Evolutionary conservation across 2,113 vertebrate genomes (phyloP), one percentile per base, ranked within the genome.

Genomic region (Redunca redunca): DNA sequence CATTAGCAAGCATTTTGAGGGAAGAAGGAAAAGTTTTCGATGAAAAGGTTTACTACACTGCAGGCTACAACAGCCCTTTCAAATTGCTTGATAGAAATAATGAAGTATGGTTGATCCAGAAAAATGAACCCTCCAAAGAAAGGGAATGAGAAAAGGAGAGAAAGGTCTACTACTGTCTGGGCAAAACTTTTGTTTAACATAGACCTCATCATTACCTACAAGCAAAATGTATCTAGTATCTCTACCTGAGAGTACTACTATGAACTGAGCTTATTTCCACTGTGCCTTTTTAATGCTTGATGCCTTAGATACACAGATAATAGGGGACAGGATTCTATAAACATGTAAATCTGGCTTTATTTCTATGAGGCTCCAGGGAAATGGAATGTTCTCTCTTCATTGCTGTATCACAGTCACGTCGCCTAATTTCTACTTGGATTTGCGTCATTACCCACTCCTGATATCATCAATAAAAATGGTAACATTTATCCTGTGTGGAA

Each of bases 71-170:
- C 98, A 99, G 98, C 93, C 99, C 98, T 94, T 99, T 99, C 96
- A 98, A 99, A 92, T 98, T 99, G 91, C 97, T 99, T 85, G 99
- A 99, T 25, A 99, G 99, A 98, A 98, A 97, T 86, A 99, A 99
- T 5, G 99, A 99, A 97, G 99, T 99, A 13, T 99, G 99, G 99
- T 50, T 99, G 90, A 98, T 99, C 87, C 98, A 99, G 97, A 98
- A 98, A 97, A 95, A 53, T 28, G 94, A 94, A 80, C 90, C 83
- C 64, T 50, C 26, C 2, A 94, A 88, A 83, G 97, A 97, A 97
- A 64, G 87, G 1, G 55, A 98, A 6, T 88, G 97, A 98, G 62
- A 80, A 89, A 30, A n/a, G 11, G 36, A 50, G n/a, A 67, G 25
- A 88, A 91, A 93, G 30, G 9, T 12, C 57, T 58, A 82, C 57